Percentiles rank a stretch among this genome's conserved stretches.
Evolutionary conservation across 2,888 invertebrate species (phyloP).

Genomic region (Dinocampus coccinellae): DNA sequence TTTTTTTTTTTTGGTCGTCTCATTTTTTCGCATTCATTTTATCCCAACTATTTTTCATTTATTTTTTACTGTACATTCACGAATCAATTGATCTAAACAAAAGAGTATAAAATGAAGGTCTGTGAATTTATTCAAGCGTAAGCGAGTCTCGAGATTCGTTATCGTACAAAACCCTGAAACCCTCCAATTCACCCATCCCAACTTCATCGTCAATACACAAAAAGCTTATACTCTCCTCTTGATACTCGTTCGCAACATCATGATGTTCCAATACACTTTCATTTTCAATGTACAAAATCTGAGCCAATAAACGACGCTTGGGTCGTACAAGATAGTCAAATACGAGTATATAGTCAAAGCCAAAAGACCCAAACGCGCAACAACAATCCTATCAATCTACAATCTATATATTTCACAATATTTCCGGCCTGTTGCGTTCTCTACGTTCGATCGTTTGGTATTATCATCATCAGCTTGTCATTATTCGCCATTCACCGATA

Average conservation of each 20-base stretch:
- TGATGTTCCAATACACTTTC: conserved; percentile 8
- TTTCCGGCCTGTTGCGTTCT: conserved; percentile 49
- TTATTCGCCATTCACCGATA: neutral
- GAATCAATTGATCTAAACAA: conserved; percentile 27
- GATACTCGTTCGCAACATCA: conserved; percentile 2
- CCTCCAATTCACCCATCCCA: neutral
- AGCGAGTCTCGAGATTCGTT: conserved; percentile 23
- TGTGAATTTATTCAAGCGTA: conserved; percentile 19
- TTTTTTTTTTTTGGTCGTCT: neutral
- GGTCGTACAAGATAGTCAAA: neutral
- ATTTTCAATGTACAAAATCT: conserved; percentile 9
- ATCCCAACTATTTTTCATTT: neutral
- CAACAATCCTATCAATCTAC: conserved; percentile 42
- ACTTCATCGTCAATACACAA: neutral
- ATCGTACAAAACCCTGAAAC: conserved; percentile 5
- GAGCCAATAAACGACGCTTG: conserved; percentile 16
- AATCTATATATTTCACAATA: conserved; percentile 47
- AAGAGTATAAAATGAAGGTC: conserved; percentile 22
- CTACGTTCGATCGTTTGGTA: conserved; percentile 39
- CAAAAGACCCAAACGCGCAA: conserved; percentile 20
- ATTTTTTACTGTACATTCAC: conserved; percentile 14
- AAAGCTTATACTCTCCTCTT: neutral
- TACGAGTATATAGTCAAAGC: neutral
- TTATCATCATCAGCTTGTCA: conserved; percentile 35
- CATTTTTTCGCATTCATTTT: neutral